phyloP scores from a whole-genome alignment of 2,113 vertebrate species.

The Oncorhynchus gorbuscha region DNA sequence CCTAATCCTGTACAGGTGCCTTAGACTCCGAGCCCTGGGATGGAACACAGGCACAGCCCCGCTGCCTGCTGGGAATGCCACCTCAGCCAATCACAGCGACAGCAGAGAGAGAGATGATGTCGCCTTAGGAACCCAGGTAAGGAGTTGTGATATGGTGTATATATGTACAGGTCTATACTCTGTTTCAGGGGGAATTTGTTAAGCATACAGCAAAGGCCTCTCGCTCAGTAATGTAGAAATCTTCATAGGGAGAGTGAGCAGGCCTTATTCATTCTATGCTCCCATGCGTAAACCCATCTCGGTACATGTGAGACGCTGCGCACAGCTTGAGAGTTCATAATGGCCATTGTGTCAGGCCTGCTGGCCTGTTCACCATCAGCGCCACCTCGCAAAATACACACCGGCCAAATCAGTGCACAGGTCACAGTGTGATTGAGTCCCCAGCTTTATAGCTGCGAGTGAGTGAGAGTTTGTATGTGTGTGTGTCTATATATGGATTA shows the following conservation, averaged over 20 bases:
- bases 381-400: constrained; percentile 64
- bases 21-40: constrained; percentile 20
- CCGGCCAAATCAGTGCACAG: constrained; percentile 19
- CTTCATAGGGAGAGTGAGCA: neutral
- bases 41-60: constrained; percentile 14
- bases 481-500: constrained; percentile 23
- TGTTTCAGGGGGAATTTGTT: neutral
- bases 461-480: constrained; percentile 1
- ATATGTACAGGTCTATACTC: neutral
- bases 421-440: neutral
- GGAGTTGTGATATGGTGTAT: neutral
- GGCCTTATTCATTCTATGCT: neutral
- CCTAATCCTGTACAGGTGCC: constrained; percentile 59
- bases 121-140: constrained; percentile 14
- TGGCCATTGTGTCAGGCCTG: constrained; percentile 33
- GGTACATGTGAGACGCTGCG: constrained; percentile 27
- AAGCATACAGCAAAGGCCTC: neutral
- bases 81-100: constrained; percentile 15
- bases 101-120: constrained; percentile 6
- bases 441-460: constrained; percentile 16
- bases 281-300: constrained; percentile 29
- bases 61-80: constrained; percentile 31
- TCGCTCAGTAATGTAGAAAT: neutral
- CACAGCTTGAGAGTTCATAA: constrained; percentile 33
- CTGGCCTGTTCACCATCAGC: constrained; percentile 64